Percentiles rank a stretch among this genome's conserved stretches.
phyloP scores from a whole-genome alignment of 1,140 invertebrate genomes.

The Drosophila jambulina region DNA sequence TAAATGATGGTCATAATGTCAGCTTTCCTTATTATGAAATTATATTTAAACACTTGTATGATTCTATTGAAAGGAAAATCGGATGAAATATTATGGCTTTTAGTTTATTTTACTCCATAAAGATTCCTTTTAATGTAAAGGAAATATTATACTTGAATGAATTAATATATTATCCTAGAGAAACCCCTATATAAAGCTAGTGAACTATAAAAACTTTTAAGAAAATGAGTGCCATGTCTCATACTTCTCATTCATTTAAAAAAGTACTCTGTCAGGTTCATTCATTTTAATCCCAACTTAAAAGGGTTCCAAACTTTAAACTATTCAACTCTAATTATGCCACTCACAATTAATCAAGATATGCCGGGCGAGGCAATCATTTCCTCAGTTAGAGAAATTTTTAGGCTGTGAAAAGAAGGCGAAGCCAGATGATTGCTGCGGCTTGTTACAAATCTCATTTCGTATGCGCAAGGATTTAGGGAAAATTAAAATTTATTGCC shows the following conservation, averaged over 20 bases:
- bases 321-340: constrained; percentile 20
- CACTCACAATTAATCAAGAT: constrained; percentile 38
- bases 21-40: neutral
- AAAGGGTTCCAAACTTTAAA: neutral
- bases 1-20: neutral
- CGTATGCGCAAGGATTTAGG: constrained; percentile 66
- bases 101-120: neutral
- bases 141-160: neutral
- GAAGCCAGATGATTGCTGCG: constrained; percentile 37
- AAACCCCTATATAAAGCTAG: neutral
- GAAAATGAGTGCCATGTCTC: accelerated
- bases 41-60: neutral
- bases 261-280: neutral
- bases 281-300: constrained; percentile 1
- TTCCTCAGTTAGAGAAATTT: constrained; percentile 17
- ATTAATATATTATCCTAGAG: neutral
- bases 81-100: neutral
- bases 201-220: neutral
- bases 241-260: neutral
- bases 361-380: constrained; percentile 15
- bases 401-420: constrained; percentile 26
- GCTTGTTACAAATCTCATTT: constrained; percentile 60
- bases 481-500: constrained; percentile 77
- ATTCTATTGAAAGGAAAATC: neutral
- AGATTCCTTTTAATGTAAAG: too few species aligned